Conservation (phyloP, 2,113 vertebrate genomes). For the Redunca redunca region DNA sequence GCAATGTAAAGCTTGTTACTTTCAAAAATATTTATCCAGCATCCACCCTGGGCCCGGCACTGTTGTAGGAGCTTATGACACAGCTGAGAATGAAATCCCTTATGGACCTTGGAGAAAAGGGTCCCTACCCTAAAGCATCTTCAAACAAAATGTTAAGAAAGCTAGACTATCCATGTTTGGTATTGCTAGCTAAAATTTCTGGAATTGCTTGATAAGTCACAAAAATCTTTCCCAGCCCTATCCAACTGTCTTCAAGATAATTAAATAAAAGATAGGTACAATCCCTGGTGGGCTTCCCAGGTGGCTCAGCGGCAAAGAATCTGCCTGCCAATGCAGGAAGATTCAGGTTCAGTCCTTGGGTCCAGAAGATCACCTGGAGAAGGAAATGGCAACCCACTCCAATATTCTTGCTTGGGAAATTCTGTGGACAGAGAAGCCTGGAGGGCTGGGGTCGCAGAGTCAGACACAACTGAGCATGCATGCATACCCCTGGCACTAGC, state of each 20-base stretch:
- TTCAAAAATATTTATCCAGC: neutral
- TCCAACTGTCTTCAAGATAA: neutral
- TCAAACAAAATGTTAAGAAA: neutral
- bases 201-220: neutral
- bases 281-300: neutral
- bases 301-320: neutral
- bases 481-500: neutral
- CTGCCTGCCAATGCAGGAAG: neutral
- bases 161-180: neutral
- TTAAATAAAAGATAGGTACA: neutral
- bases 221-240: neutral
- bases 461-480: neutral
- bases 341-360: neutral
- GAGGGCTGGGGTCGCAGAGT: neutral
- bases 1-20: neutral
- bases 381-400: neutral
- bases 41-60: neutral
- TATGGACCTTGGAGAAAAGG: neutral
- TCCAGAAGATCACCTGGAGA: neutral
- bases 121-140: neutral
- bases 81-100: neutral
- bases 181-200: neutral
- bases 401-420: neutral
- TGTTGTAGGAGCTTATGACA: neutral
- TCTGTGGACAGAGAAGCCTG: neutral